Evolutionary conservation across 2,888 invertebrate genomes (phyloP).

Genomic region (Bedellia somnulentella): DNA sequence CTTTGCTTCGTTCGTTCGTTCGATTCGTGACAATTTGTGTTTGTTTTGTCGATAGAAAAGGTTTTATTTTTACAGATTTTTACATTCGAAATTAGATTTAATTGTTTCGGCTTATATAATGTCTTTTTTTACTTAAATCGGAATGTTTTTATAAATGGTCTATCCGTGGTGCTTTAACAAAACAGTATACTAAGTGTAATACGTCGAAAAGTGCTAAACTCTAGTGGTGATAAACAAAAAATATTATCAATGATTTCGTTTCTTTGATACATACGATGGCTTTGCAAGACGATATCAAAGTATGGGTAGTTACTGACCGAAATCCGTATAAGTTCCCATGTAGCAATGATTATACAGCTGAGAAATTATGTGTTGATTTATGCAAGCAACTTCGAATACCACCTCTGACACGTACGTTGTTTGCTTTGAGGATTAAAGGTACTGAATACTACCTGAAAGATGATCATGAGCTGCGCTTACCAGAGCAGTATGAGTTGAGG

Average conservation of each 20-base stretch:
- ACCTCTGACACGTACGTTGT: conserved; percentile 76
- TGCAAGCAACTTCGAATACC: conserved; percentile 74
- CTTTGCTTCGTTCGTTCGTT: not conserved
- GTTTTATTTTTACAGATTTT: too few species aligned
- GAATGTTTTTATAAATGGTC: too few species aligned
- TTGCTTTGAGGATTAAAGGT: conserved; percentile 69
- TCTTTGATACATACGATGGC: too few species aligned
- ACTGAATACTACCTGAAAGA: conserved; percentile 71
- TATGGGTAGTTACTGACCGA: conserved; percentile 41
- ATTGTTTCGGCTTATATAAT: conserved; percentile 15
- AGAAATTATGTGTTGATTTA: conserved; percentile 70
- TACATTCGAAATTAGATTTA: conserved; percentile 17
- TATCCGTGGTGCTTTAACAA: too few species aligned
- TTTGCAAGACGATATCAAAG: too few species aligned
- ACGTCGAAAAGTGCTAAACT: too few species aligned
- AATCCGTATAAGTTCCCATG: conserved; percentile 40
- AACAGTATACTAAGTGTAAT: too few species aligned
- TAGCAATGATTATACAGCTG: conserved; percentile 53
- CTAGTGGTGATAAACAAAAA: too few species aligned
- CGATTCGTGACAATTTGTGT: not conserved
- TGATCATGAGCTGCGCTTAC: conserved; percentile 45
- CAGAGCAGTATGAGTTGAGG: conserved; percentile 78
- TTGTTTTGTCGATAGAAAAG: too few species aligned
- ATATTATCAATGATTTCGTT: too few species aligned
- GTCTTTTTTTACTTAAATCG: too few species aligned